Evolutionary conservation across 1,140 invertebrate genomes (phyloP).

Genomic region (Brachionus paranguensis): DNA sequence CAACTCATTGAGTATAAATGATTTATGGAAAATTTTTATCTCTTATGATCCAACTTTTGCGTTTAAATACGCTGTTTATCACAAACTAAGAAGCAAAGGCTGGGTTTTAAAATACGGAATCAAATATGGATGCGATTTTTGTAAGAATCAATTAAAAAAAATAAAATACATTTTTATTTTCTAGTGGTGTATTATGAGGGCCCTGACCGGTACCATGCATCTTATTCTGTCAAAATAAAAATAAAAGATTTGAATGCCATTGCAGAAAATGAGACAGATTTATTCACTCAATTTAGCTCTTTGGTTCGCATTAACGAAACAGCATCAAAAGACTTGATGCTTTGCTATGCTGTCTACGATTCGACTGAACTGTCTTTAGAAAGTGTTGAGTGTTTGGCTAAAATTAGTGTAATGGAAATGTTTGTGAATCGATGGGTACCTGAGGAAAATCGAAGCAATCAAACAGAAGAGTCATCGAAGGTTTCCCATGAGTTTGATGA

Average conservation of each 20-base stretch:
- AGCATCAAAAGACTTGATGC: slow-evolving; percentile 18
- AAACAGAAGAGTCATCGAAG: neutral
- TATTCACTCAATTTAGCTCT: slow-evolving; percentile 27
- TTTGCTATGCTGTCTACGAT: neutral
- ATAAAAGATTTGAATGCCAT: neutral
- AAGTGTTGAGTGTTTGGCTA: neutral
- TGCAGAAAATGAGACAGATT: neutral
- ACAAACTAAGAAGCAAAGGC: slow-evolving; percentile 25
- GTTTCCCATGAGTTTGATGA: neutral
- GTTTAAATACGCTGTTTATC: slow-evolving; percentile 37
- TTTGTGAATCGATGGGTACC: slow-evolving; percentile 5
- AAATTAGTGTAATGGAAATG: slow-evolving; percentile 5
- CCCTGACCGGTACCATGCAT: slow-evolving; percentile 21
- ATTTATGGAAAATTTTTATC: neutral
- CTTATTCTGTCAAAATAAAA: slow-evolving; percentile 24
- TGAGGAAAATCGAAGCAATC: neutral
- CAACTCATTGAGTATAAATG: neutral
- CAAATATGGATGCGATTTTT: slow-evolving; percentile 39
- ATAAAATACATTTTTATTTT: neutral
- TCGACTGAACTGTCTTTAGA: neutral
- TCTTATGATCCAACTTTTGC: neutral
- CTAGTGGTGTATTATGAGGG: slow-evolving; percentile 33
- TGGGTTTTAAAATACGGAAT: slow-evolving; percentile 37
- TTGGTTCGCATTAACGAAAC: slow-evolving; percentile 35
- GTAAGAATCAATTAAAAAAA: neutral